A percentile compares a stretch with the other conserved stretches of the same genome.
Conservation (phyloP, 2,113 vertebrate genomes). For the Ammodytes dubius region DNA sequence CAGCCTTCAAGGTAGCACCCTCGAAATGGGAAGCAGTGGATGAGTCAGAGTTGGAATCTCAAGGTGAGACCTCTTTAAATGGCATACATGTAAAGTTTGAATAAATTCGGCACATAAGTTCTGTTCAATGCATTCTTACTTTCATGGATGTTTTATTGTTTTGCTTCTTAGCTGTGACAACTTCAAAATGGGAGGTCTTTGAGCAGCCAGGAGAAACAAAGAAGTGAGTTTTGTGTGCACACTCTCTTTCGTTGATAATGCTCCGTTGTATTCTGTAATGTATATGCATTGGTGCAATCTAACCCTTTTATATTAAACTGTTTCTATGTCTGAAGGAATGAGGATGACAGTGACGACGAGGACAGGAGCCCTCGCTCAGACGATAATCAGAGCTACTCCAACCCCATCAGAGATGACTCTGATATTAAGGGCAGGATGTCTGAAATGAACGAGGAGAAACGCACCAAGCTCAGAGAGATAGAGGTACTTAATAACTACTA, state of each 20-base stretch:
- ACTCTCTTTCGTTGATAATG: not conserved
- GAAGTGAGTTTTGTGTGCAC: constrained; percentile 81
- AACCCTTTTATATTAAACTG: not conserved
- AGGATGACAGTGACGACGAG: constrained; percentile 92
- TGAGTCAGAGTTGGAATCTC: constrained; percentile 92
- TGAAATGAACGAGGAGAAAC: constrained; percentile 98
- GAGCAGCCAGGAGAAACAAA: constrained; percentile 94
- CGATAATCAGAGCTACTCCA: constrained; percentile 90
- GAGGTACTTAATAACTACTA: constrained; percentile 84
- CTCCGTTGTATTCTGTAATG: not conserved
- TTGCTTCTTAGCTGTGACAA: constrained; percentile 91
- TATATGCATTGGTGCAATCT: not conserved
- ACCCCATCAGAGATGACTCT: constrained; percentile 91
- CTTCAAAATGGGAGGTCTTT: constrained; percentile 98
- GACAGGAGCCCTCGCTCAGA: constrained; percentile 91
- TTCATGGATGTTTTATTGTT: not conserved
- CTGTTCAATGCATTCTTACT: not conserved
- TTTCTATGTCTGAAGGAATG: constrained; percentile 83
- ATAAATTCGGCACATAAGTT: not conserved
- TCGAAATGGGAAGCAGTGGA: constrained; percentile 99
- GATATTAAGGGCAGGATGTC: constrained; percentile 93
- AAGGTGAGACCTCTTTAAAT: constrained; percentile 85
- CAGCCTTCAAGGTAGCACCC: constrained; percentile 96
- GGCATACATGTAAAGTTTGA: not conserved
- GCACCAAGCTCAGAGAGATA: constrained; percentile 96